Base-by-base conservation (phyloP, 2,113 vertebrate species). In the Epinephelus lanceolatus region DNA sequence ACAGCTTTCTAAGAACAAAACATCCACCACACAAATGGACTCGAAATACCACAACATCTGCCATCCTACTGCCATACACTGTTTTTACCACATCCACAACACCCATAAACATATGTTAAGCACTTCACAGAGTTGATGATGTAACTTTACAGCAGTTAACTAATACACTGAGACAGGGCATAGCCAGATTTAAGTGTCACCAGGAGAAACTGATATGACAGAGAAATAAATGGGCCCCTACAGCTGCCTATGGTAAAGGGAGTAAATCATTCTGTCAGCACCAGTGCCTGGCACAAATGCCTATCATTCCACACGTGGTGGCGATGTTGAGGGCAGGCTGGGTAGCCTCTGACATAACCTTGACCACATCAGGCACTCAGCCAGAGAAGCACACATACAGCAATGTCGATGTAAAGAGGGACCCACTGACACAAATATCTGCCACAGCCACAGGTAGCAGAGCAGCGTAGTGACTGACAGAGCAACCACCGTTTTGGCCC, bases 231-330 rank as follows among this genome's bases (percentile, higher is more conserved):
- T 55, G 15, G 33, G 25, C 25, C 40, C 55, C 67, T 40, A 40
- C 61, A 81, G 78, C 67, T 86, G 67, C 66, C 17, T 17, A 68
- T 33, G n/a, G 57, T 56, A 52, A 80, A 76, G 45, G 1, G 27
- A 70, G 27, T 57, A 27, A 1, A 78, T 83, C 67, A 61, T 81
- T 75, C 60, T 78, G 81, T 88, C 85, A 81, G 60, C 82, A 42
- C 49, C 56, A 11, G 51, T 13, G 57, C 84, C 25, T n/a, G 60
- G 76, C 61, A 74, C n/a, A 72, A 73, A 81, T 73, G 51, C 62
- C 63, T 49, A 12, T 79, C 76, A 81, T 84, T 86, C 80, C 78
- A 83, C 37, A 49, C 21, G 6, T 12, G 65, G 76, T 12, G 68
- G 76, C 65, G 52, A 25, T n/a, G 40, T 45, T 13, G 60, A 65